These are phyloP conservation scores for Galaxea fascicularis DNA, from an alignment of 92 coral and sea anemone genomes.

Conservation along the genomic window DNA sequence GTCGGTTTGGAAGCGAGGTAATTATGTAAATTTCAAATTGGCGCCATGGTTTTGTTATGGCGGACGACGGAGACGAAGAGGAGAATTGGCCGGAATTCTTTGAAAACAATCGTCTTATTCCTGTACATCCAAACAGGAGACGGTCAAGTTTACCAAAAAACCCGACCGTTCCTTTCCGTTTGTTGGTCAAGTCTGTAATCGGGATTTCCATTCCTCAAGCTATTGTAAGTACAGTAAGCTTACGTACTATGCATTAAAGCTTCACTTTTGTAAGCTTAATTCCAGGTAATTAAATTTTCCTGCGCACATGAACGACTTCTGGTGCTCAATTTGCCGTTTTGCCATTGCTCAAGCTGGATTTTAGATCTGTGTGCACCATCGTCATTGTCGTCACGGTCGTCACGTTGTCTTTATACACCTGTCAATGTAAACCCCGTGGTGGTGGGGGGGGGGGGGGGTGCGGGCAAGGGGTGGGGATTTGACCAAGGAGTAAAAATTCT, in stretches of 20 bases:
- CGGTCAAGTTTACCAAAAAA: constrained; percentile 66
- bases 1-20: constrained; percentile 32
- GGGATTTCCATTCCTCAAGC: constrained; percentile 84
- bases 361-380: too few species aligned
- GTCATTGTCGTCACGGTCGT: too few species aligned
- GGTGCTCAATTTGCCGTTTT: too few species aligned
- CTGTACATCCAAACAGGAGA: constrained; percentile 82
- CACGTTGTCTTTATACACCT: too few species aligned
- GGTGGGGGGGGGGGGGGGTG: too few species aligned
- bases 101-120: constrained; percentile 91
- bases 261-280: not conserved
- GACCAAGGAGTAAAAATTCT: too few species aligned
- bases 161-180: constrained; percentile 77
- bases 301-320: too few species aligned
- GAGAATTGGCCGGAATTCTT: constrained; percentile 97
- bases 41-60: constrained; percentile 84
- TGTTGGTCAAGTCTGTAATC: constrained; percentile 80
- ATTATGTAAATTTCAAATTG: constrained; percentile 43
- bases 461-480: too few species aligned
- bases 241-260: not conserved
- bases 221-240: constrained; percentile 52
- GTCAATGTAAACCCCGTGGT: too few species aligned
- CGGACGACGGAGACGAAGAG: constrained; percentile 76
- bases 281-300: too few species aligned
- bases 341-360: too few species aligned